Evolutionary conservation across 2,888 invertebrate species (phyloP).

Genomic region (Phengaris arion): DNA sequence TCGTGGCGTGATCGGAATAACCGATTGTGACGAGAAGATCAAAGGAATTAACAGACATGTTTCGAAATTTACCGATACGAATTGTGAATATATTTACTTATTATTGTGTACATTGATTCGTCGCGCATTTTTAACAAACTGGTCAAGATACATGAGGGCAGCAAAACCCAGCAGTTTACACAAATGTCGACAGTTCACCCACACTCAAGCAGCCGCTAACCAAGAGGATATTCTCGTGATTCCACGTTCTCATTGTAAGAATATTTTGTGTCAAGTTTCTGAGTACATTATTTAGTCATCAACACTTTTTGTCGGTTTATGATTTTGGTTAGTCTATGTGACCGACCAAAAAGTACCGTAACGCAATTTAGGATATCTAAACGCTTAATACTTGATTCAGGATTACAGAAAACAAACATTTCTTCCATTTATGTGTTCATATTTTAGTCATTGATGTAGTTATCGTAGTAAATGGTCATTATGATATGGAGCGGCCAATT

Average conservation of each 20-base stretch:
- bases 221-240: too few species aligned
- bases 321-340: too few species aligned
- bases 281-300: too few species aligned
- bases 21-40: constrained; percentile 70
- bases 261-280: too few species aligned
- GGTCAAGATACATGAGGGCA: neutral
- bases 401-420: constrained; percentile 9
- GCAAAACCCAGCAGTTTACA: neutral
- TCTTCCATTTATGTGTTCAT: constrained; percentile 20
- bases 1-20: constrained; percentile 66
- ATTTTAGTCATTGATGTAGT: constrained; percentile 29
- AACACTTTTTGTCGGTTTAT: too few species aligned
- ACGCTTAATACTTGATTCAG: neutral
- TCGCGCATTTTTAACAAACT: neutral
- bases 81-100: constrained; percentile 60
- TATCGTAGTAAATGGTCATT: constrained; percentile 25
- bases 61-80: constrained; percentile 71
- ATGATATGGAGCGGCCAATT: constrained; percentile 48
- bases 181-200: neutral
- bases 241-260: too few species aligned
- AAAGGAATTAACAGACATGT: constrained; percentile 75
- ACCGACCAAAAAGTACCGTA: neutral
- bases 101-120: constrained; percentile 43
- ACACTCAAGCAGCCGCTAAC: too few species aligned
- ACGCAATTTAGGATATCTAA: constrained; percentile 2